Conservation (phyloP, 2,888 invertebrate genomes). For the Baronia brevicornis region DNA sequence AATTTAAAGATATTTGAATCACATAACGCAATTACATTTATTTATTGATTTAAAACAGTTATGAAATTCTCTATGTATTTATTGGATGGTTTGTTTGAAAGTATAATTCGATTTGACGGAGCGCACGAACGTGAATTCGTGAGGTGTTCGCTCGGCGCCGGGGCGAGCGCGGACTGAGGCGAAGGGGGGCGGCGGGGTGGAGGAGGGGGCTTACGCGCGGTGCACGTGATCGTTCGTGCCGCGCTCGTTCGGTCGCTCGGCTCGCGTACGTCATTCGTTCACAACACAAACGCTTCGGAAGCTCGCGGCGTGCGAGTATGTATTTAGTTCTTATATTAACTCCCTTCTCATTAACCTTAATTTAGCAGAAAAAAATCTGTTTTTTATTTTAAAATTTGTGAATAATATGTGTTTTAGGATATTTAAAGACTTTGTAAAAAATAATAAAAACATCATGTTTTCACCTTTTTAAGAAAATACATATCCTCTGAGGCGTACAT, state of each 20-base stretch:
- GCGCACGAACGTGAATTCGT: conserved; percentile 25
- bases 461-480: too few species aligned
- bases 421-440: too few species aligned
- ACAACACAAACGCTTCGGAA: neutral
- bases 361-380: neutral
- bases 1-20: too few species aligned
- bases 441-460: too few species aligned
- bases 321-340: too few species aligned
- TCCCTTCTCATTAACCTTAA: neutral
- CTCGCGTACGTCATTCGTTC: conserved; percentile 29
- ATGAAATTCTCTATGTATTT: too few species aligned
- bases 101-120: conserved; percentile 4
- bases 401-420: too few species aligned
- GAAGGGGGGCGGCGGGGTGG: conserved; percentile 17
- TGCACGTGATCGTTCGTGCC: conserved; percentile 8
- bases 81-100: neutral
- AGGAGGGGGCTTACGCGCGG: conserved; percentile 7
- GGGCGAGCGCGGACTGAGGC: conserved; percentile 33
- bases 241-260: conserved; percentile 25
- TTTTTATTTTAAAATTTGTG: conserved; percentile 1
- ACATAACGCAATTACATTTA: too few species aligned
- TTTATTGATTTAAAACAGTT: too few species aligned
- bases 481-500: too few species aligned
- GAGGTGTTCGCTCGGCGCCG: conserved; percentile 32
- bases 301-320: too few species aligned